Evolutionary conservation across 2,888 invertebrate genomes (phyloP), one percentile per base, ranked within the genome.

Genomic region (Cheilosia pagana): DNA sequence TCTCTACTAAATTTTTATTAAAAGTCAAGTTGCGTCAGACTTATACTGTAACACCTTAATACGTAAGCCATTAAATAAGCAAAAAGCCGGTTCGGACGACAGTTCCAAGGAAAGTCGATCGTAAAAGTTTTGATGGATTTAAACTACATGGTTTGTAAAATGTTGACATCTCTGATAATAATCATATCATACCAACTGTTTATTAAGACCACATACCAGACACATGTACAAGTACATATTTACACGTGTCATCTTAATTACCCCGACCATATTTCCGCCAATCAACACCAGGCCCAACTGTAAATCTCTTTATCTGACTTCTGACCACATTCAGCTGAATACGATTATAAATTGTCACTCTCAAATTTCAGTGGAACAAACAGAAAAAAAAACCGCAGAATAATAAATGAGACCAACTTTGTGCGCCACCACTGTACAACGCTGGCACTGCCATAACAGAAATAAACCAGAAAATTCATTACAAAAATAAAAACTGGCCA

Each of bases 391-490:
- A 41, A 8, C 31, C 35, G 50, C 45, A 74, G 5, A 55, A 48
- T 39, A 41, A 48, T 28, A 28, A 39, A 67, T 65, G 25, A 35
- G 10, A 35, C 19, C 45, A 28, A 19, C 25, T 23, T 59, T 14
- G 25, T 50, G 21, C 5, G 48, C 63, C 81, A 65, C 52, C 71
- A 76, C 76, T 71, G 70, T 71, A 63, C 50, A 50, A 16, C 10
- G n/a, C 48, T 63, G 67, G 63, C 81, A 70, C 41, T 35, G 62
- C 63, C 63, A 62, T 39, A 71, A 70, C 70, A 45, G 59, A 81
- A 81, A 76, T 65, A 76, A 16, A 76, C 35, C 59, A 57, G 48
- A 70, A 81, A 71, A 25, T 76, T 57, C 43, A 28, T 45, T 68
- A 23, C 31, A 63, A 57, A 53, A 63, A 81, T 52, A 70, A 59